Evolutionary conservation across 1,140 invertebrate genomes (phyloP), one percentile per base, ranked within the genome.

Genomic region (Sminthurinus signatus): DNA sequence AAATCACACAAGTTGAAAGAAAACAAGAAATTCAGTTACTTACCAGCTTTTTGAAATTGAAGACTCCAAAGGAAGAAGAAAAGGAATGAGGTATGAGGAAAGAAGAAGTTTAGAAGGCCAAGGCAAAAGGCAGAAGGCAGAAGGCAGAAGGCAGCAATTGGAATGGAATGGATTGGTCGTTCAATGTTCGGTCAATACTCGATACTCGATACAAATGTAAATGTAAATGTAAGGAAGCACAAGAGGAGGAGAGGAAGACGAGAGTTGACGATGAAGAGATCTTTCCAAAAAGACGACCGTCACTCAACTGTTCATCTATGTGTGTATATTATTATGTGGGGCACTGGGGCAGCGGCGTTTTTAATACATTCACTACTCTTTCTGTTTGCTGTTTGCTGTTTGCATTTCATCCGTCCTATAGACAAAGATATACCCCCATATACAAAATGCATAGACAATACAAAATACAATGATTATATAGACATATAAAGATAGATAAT

Each of bases 311-410:
- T n/a, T 48, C 5, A 21, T 21, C 23, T 48, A 10, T 10, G 15
- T 36, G 32, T 36, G 32, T 8, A 48, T n/a, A n/a, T n/a, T n/a
- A n/a, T n/a, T n/a, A n/a, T 48, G 44, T 48, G 44, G 44, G 44
- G n/a, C 44, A 48, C 4, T 48, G 44, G 44, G 44, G 5, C 44
- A 48, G 44, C 39, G n/a, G 39, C 23, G n/a, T 48, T 48, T 48
- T n/a, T 48, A 21, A 48, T 48, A n/a, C 19, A 10, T 25, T 48
- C 44, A 21, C 8, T n/a, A 10, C 44, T 48, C 23, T 48, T 42
- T n/a, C n/a, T 48, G n/a, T 21, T 4, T 21, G 44, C 19, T 25
- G n/a, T 48, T n/a, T n/a, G n/a, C n/a, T n/a, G n/a, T n/a, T n/a
- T n/a, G n/a, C n/a, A n/a, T n/a, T n/a, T n/a, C n/a, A n/a, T n/a